A percentile compares a stretch with the other conserved stretches of the same genome.
phyloP scores from a whole-genome alignment of 2,113 vertebrate species.

The Xenus cinereus region DNA sequence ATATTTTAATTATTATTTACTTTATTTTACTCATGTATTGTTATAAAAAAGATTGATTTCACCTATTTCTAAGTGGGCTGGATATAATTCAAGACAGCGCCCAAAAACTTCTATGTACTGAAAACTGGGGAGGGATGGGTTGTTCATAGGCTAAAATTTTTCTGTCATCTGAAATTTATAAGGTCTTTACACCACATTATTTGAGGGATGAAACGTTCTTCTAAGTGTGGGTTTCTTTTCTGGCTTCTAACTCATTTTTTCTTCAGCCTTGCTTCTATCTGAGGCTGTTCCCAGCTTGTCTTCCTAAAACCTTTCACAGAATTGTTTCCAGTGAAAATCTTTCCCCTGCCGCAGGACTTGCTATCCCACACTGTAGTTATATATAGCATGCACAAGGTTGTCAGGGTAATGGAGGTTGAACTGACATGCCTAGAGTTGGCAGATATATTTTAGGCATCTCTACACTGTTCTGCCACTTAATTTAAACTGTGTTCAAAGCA shows the following conservation, averaged over 20 bases:
- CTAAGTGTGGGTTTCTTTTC: not conserved
- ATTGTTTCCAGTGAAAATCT: slow-evolving; percentile 1
- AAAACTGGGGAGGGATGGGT: not conserved
- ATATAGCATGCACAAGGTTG: slow-evolving; percentile 1
- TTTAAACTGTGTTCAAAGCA: slow-evolving; percentile 20
- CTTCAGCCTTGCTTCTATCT: not conserved
- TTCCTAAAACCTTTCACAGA: slow-evolving; percentile 4
- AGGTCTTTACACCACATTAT: not conserved
- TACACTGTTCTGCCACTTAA: slow-evolving; percentile 12
- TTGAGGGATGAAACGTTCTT: not conserved
- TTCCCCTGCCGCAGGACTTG: not conserved
- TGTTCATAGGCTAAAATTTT: not conserved
- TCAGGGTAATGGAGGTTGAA: slow-evolving; percentile 25
- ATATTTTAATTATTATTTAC: not conserved
- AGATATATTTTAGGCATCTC: slow-evolving; percentile 29
- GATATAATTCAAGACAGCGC: not conserved
- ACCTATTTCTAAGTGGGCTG: not conserved
- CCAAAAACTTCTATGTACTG: not conserved
- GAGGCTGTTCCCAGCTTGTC: not conserved
- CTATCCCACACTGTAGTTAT: slow-evolving; percentile 11
- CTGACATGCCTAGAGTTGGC: slow-evolving; percentile 30
- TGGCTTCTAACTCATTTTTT: not conserved
- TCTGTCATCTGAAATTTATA: not conserved
- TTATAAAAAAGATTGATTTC: not conserved
- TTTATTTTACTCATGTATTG: not conserved